phyloP scores from a whole-genome alignment of 2,888 invertebrate species.

The Ectemnius continuus region DNA sequence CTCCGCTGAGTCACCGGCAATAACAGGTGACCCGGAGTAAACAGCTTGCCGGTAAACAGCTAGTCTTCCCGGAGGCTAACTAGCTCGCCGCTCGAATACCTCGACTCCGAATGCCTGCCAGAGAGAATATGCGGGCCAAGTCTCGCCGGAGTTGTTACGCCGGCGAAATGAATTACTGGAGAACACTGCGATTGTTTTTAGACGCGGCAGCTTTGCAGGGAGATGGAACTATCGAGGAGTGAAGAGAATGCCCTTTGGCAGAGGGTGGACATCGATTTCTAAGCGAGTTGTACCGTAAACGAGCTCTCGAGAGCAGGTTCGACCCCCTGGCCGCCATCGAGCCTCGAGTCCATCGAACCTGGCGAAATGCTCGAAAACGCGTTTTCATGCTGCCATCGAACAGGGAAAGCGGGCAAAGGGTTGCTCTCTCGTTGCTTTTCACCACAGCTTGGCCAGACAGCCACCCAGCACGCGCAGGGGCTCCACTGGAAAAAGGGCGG shows the following conservation, averaged over 20 bases:
- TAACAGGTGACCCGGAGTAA: neutral
- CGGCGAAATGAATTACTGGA: too few species aligned
- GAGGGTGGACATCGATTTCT: conserved; percentile 64
- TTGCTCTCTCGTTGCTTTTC: conserved; percentile 63
- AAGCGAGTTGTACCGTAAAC: conserved; percentile 64
- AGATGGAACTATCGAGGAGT: neutral
- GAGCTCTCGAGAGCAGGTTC: conserved; percentile 42
- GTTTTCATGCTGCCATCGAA: conserved; percentile 65
- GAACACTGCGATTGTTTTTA: too few species aligned
- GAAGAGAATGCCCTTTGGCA: conserved; percentile 37
- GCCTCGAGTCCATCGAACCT: conserved; percentile 25
- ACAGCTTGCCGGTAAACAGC: neutral
- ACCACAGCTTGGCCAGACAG: conserved; percentile 51
- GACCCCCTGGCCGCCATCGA: conserved; percentile 29
- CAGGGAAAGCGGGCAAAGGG: conserved; percentile 68
- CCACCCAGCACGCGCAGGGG: conserved; percentile 13
- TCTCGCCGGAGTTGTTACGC: too few species aligned
- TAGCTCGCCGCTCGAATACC: too few species aligned
- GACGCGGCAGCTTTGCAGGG: too few species aligned
- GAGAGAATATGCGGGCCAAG: too few species aligned
- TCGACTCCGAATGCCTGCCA: too few species aligned
- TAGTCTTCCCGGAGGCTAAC: too few species aligned
- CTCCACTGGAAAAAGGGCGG: conserved; percentile 10
- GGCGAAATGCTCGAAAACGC: conserved; percentile 63
- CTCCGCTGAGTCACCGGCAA: neutral